Evolutionary conservation across 2,888 invertebrate genomes (phyloP).

Genomic region (Slavum lentiscoides): DNA sequence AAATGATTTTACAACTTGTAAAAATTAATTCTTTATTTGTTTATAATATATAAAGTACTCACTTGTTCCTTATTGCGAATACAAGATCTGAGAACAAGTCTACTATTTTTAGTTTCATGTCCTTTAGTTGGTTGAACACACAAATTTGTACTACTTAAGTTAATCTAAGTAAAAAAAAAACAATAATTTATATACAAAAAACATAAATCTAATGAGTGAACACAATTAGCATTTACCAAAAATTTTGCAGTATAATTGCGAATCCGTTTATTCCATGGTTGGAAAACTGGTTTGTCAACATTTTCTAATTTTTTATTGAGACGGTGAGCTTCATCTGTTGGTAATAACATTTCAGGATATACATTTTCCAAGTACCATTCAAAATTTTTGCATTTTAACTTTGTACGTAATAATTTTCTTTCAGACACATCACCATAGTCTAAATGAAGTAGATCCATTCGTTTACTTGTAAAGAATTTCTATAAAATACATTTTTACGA

Average conservation of each 20-base stretch:
- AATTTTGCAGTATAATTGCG: constrained; percentile 60
- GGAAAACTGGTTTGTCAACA: constrained; percentile 68
- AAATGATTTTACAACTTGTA: constrained; percentile 55
- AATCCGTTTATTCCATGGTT: constrained; percentile 77
- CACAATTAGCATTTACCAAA: constrained; percentile 57
- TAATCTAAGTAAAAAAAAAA: constrained; percentile 64
- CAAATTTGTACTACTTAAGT: constrained; percentile 71
- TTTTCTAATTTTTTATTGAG: constrained; percentile 67
- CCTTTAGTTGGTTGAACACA: constrained; percentile 81
- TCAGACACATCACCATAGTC: constrained; percentile 77
- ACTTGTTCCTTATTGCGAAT: constrained; percentile 74
- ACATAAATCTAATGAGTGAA: not conserved
- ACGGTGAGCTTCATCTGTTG: constrained; percentile 65
- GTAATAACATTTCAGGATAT: constrained; percentile 77
- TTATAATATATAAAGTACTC: constrained; percentile 46
- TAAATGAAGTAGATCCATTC: constrained; percentile 66
- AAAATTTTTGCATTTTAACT: constrained; percentile 79
- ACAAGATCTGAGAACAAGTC: constrained; percentile 73
- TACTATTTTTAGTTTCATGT: constrained; percentile 76
- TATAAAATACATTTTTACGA: constrained; percentile 60
- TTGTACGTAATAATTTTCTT: constrained; percentile 71
- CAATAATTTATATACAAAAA: not conserved
- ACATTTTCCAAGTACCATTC: constrained; percentile 85
- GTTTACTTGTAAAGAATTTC: constrained; percentile 74
- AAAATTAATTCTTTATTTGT: constrained; percentile 42